Evolutionary conservation across 2,888 invertebrate genomes (phyloP).

Genomic region (Xiphydria camelus): DNA sequence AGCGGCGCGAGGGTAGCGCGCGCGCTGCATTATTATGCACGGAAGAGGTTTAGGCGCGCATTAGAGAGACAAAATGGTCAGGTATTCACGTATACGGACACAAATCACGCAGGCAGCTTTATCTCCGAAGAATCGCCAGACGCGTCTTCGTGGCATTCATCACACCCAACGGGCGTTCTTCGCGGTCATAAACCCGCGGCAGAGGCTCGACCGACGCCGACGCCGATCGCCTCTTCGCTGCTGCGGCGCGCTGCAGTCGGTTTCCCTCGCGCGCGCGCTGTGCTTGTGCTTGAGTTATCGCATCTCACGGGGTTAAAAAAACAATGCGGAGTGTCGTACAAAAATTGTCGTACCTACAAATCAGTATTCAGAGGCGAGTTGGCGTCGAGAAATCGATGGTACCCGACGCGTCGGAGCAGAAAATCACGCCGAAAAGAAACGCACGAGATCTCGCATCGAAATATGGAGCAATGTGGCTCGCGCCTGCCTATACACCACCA

Average conservation of each 20-base stretch:
- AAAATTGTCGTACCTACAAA: too few species aligned
- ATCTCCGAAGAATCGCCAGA: conserved; percentile 4
- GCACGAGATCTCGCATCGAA: conserved; percentile 2
- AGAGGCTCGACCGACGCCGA: too few species aligned
- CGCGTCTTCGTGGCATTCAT: conserved; percentile 7
- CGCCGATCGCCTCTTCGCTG: too few species aligned
- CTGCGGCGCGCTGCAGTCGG: too few species aligned
- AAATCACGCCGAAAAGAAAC: background rate
- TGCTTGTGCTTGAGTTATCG: too few species aligned
- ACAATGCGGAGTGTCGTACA: too few species aligned
- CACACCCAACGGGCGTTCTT: conserved; percentile 1
- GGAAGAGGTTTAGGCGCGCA: conserved; percentile 3
- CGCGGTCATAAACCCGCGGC: background rate
- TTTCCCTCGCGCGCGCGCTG: too few species aligned
- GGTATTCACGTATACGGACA: conserved; percentile 1
- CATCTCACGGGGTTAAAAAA: too few species aligned
- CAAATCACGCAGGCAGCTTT: conserved; percentile 4
- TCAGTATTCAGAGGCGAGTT: too few species aligned
- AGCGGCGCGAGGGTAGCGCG: too few species aligned
- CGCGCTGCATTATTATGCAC: conserved; percentile 1
- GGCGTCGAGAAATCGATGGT: background rate
- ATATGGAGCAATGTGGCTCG: too few species aligned
- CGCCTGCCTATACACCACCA: too few species aligned
- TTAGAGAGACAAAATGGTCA: background rate
- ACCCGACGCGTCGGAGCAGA: background rate